Base-by-base conservation (phyloP, 2,113 vertebrate genomes). In the Gnathochromis pfefferi region DNA sequence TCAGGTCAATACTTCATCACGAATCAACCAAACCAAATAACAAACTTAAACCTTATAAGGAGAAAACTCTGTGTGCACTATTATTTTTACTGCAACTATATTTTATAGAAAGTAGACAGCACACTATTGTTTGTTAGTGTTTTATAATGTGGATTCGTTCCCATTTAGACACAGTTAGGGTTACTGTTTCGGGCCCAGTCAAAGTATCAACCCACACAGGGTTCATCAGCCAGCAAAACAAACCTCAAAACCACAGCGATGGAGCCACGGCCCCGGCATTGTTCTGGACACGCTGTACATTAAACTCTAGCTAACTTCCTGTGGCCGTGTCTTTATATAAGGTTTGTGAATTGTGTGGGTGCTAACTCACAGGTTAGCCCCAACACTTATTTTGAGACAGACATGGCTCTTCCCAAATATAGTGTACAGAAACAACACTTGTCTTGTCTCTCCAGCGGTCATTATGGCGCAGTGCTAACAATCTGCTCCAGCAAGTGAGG, bases 381-480 rank as follows among this genome's bases (percentile, higher is more conserved):
- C 35, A 63, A 40, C 78, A 47, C 57, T 80, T 94, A 90, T 92
- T 94, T 91, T 70, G 80, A 92, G 90, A 78, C 89, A 86, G 92
- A 90, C 92, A 60, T 84, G 85, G 79, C 89, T 84, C 84, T 21
- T 70, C 80, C 82, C 84, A 93, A 94, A 92, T 90, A 92, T 88
- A 91, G 89, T 57, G 49, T 42, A 35, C 16, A 83, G 54, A 85
- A 80, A 85, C 90, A 86, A 87, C 81, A 88, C 81, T 87, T 82
- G 86, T 90, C 82, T 33, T 70, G 81, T 92, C 78, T 88, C 83
- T 88, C 88, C 83, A 16, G 81, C 82, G 57, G 82, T 83, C 91
- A 87, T 93, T 93, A 91, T 92, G 85, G 90, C 49, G 79, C 85
- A 70, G 81, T 4, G 57, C 33, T 92, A 93, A 92, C 82, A 70